Evolutionary conservation across 2,888 invertebrate genomes (phyloP).

Genomic region (Nebria salina): DNA sequence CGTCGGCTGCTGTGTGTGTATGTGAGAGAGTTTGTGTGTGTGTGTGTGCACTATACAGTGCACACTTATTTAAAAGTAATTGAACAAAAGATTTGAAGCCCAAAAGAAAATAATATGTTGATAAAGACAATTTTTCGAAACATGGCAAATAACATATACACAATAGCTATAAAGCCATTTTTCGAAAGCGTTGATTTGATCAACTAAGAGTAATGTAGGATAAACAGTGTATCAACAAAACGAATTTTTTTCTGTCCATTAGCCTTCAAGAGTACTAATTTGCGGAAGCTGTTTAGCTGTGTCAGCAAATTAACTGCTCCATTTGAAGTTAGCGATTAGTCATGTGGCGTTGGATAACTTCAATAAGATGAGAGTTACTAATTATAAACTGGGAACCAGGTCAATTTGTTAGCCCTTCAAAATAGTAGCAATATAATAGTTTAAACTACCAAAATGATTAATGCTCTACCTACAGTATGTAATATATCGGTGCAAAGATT

Average conservation of each 20-base stretch:
- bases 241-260: not conserved
- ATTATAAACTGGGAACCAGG: constrained; percentile 22
- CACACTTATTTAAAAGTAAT: too few species aligned
- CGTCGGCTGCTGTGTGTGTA: too few species aligned
- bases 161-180: too few species aligned
- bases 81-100: too few species aligned
- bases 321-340: constrained; percentile 39
- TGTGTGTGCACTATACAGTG: too few species aligned
- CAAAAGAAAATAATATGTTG: too few species aligned
- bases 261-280: constrained; percentile 27
- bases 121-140: too few species aligned
- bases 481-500: not conserved
- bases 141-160: too few species aligned
- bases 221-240: not conserved
- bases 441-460: constrained; percentile 6
- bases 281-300: constrained; percentile 26
- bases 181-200: too few species aligned
- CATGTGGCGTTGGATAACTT: constrained; percentile 24
- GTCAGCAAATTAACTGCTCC: constrained; percentile 39
- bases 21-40: too few species aligned
- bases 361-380: constrained; percentile 21
- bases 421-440: not conserved
- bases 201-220: not conserved
- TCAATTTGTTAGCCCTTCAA: constrained; percentile 24
- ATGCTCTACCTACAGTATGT: not conserved